Conservation (phyloP, 2,113 vertebrate genomes). For the Hystrix brachyura region DNA sequence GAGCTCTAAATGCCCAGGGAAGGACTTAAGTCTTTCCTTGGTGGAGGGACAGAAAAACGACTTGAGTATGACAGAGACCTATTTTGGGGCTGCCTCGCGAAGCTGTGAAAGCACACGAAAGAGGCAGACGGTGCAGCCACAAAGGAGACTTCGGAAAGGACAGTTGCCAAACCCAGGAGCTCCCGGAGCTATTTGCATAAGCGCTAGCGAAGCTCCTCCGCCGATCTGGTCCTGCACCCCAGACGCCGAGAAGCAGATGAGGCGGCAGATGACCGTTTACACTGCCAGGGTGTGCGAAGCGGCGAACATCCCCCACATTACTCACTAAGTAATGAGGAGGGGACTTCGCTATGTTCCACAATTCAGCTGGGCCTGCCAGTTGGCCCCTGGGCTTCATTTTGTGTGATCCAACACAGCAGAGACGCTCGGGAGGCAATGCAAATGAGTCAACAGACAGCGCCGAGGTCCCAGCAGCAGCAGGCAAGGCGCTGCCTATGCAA, state of each 20-base stretch:
- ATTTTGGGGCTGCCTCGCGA: constrained; percentile 56
- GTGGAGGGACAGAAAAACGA: not conserved
- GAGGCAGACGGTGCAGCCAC: constrained; percentile 73
- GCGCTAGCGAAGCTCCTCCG: constrained; percentile 72
- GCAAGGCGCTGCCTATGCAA: constrained; percentile 78
- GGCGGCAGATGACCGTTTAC: constrained; percentile 80
- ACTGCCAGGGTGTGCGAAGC: constrained; percentile 79
- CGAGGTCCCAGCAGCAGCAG: constrained; percentile 81
- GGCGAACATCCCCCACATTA: constrained; percentile 71
- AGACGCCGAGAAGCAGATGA: constrained; percentile 77
- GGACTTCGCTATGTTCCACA: constrained; percentile 69
- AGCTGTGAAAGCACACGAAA: constrained; percentile 64
- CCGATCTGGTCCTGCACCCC: constrained; percentile 76
- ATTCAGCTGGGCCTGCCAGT: constrained; percentile 74
- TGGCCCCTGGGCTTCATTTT: constrained; percentile 78
- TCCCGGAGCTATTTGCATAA: constrained; percentile 79
- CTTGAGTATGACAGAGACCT: not conserved
- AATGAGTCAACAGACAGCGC: constrained; percentile 77
- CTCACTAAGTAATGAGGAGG: constrained; percentile 81
- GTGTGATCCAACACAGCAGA: constrained; percentile 71
- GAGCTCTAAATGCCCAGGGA: not conserved
- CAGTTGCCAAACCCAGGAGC: constrained; percentile 74
- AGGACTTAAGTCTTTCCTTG: not conserved
- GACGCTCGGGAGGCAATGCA: constrained; percentile 76
- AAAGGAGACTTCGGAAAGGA: constrained; percentile 67